Conservation (phyloP, 2,797 vertebrate genomes). For the Heterohyrax brucei region DNA sequence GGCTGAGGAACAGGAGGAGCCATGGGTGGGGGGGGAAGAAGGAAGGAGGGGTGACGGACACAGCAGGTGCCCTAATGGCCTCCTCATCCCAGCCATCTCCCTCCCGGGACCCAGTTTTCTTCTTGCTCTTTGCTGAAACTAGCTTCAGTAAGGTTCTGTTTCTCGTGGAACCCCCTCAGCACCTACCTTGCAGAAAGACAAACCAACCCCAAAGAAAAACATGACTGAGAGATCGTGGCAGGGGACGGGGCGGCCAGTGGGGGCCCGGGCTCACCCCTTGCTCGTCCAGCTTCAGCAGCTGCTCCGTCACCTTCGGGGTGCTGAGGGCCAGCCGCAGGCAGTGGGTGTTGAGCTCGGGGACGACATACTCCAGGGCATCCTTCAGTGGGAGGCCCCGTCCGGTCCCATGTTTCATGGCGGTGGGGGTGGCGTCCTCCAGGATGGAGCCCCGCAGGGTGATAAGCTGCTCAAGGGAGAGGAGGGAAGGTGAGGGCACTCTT, state of each 20-base stretch:
- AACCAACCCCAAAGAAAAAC: not conserved
- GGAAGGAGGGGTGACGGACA: not conserved
- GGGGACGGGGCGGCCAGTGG: not conserved
- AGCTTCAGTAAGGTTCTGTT: conserved; percentile 36
- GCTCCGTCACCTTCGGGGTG: conserved; percentile 96
- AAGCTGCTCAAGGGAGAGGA: conserved; percentile 90
- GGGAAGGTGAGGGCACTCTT: not conserved
- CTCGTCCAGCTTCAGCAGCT: conserved; percentile 97
- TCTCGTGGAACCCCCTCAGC: not conserved
- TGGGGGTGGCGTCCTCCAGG: conserved; percentile 94
- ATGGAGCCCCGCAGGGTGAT: conserved; percentile 95
- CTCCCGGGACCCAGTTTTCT: not conserved
- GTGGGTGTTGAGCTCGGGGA: conserved; percentile 95
- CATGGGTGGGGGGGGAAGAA: too few species aligned
- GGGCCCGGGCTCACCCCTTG: conserved; percentile 94
- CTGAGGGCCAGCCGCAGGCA: conserved; percentile 94
- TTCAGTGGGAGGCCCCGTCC: conserved; percentile 94
- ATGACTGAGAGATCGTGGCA: not conserved
- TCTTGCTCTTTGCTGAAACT: conserved; percentile 18
- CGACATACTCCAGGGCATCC: conserved; percentile 95
- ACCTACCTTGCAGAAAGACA: too few species aligned
- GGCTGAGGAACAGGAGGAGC: not conserved
- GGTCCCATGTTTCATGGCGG: conserved; percentile 93
- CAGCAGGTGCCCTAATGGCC: not conserved
- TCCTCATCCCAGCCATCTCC: not conserved